These are phyloP conservation scores for Leucopsar rothschildi DNA, from an alignment of 2,113 vertebrate species.

Conservation along the genomic window DNA sequence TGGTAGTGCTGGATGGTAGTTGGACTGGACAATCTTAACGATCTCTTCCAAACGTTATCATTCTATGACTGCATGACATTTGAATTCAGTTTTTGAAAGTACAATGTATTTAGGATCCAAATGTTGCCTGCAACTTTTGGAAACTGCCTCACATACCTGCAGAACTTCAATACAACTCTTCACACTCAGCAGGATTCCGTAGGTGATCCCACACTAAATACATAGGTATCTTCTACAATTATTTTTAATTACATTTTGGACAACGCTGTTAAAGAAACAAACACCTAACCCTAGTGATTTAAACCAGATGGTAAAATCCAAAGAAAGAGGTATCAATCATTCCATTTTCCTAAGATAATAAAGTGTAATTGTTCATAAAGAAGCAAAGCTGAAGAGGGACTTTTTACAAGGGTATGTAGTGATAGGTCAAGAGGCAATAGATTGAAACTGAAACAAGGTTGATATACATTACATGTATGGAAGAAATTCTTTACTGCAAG, in stretches of 20 bases:
- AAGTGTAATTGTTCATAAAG: neutral
- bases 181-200: neutral
- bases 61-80: neutral
- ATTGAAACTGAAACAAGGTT: neutral
- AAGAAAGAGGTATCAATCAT: neutral
- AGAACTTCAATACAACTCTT: neutral
- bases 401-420: neutral
- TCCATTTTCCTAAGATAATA: neutral
- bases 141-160: neutral
- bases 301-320: neutral
- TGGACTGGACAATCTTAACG: neutral
- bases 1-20: neutral
- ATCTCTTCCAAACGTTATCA: neutral
- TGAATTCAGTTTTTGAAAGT: neutral
- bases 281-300: neutral
- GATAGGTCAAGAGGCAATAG: neutral
- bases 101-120: neutral
- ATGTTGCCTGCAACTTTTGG: neutral
- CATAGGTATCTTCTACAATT: neutral
- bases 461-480: neutral
- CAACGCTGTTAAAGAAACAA: neutral
- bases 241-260: neutral
- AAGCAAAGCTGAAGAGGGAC: neutral
- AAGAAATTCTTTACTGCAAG: neutral
- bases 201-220: neutral